Evolutionary conservation across 2,888 invertebrate genomes (phyloP), one percentile per base, ranked within the genome.

Genomic region (Drosophila mulleri): DNA sequence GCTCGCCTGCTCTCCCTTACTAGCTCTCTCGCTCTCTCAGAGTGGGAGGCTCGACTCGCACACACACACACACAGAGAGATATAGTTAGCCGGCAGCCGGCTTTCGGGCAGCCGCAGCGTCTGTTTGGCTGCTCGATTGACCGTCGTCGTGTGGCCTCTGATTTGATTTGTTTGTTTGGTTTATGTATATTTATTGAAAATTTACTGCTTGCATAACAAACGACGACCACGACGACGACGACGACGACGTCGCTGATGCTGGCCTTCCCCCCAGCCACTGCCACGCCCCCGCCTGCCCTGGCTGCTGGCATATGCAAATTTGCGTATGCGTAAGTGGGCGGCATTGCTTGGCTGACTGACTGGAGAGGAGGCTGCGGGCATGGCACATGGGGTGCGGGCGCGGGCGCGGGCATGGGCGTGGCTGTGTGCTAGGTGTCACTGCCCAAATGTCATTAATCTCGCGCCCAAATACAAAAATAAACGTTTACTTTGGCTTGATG

Each of bases 111-210:
- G 45, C 53, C 62, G 41, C 56, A 65, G 54, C 74, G 80, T 66
- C 80, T 74, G 60, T 79, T 78, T 78, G 82, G 84, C 83, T 79
- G 82, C 62, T 60, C 56, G 59, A 65, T 60, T 78, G 77, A 78
- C 77, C 77, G 58, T 58, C 50, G 62, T 67, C 71, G 70, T 67
- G 63, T 70, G 66, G 53, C 67, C 52, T 85, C 71, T 68, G 75
- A 82, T 78, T 83, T 86, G 84, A 80, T 86, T 83, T 80, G 83
- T 83, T 83, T 83, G 81, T 82, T 50, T 84, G 77, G 60, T 82
- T 82, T 82, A 78, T 81, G 86, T 82, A 86, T 86, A 84, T 85
- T 85, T 85, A 85, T 86, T 85, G 86, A 86, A 86, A 85, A 84
- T 85, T 86, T 86, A 81, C 86, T 85, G 84, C 84, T 84, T 86